Evolutionary conservation across 1,140 invertebrate species (phyloP).

Genomic region (Hyles vespertilio): DNA sequence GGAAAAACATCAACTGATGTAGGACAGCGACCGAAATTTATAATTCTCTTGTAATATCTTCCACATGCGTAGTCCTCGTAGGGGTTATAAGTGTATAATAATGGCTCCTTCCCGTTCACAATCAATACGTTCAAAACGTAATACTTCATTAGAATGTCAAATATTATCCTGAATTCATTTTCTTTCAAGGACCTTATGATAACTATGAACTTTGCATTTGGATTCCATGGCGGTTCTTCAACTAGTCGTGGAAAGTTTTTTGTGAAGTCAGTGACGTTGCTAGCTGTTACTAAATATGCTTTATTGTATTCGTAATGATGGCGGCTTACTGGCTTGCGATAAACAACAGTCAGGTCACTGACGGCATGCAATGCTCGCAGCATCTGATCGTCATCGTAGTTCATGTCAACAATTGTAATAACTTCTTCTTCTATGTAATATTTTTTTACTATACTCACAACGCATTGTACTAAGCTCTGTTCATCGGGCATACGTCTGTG

Average conservation of each 20-base stretch:
- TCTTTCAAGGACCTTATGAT: constrained; percentile 13
- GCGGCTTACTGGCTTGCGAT: not conserved
- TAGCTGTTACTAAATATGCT: constrained; percentile 13
- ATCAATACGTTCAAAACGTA: constrained; percentile 15
- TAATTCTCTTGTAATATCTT: constrained; percentile 14
- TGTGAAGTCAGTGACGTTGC: constrained; percentile 2
- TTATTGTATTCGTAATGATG: not conserved
- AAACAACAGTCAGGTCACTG: not conserved
- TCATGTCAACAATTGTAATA: constrained; percentile 19
- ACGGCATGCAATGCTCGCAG: constrained; percentile 15
- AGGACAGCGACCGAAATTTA: constrained; percentile 10
- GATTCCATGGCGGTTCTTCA: constrained; percentile 26
- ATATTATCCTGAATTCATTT: constrained; percentile 24
- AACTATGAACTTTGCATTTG: constrained; percentile 27
- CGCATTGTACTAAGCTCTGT: too few relatives aligned
- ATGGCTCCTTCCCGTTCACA: constrained; percentile 14
- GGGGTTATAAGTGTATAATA: constrained; percentile 22
- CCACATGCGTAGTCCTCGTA: constrained; percentile 23
- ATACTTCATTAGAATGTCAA: constrained; percentile 20
- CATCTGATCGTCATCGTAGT: constrained; percentile 14
- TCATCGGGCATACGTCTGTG: too few relatives aligned
- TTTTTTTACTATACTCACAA: too few relatives aligned
- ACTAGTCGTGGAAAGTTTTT: constrained; percentile 2
- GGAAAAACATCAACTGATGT: constrained; percentile 25
- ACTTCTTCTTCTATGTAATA: not conserved